phyloP scores from a whole-genome alignment of 2,888 invertebrate species.

The Fragum sueziense region DNA sequence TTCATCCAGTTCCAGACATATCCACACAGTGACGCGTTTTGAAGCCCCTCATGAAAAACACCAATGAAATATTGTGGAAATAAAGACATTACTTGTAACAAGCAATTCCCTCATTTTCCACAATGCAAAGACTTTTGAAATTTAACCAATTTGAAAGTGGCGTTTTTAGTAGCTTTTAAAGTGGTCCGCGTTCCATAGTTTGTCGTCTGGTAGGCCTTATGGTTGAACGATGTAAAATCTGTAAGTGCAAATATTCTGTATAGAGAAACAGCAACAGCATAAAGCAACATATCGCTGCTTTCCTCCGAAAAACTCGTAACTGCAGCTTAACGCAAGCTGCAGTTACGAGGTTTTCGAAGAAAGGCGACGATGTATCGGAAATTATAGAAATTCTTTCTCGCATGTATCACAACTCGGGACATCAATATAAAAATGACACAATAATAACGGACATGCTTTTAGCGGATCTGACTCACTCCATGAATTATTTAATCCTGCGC shows the following conservation, averaged over 20 bases:
- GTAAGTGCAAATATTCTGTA: no score
- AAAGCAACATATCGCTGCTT: no score
- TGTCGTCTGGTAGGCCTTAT: not conserved
- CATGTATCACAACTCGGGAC: not conserved
- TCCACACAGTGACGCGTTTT: no score
- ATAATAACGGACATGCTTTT: slow-evolving; percentile 23
- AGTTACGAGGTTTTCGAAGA: no score
- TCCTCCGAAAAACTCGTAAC: no score
- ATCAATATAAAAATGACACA: slow-evolving; percentile 4
- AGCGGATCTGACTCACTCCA: slow-evolving; percentile 17
- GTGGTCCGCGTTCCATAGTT: not conserved
- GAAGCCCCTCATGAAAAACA: no score
- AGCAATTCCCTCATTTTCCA: not conserved
- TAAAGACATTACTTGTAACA: not conserved
- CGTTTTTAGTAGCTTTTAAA: no score
- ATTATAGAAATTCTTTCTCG: not conserved
- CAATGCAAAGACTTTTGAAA: not conserved
- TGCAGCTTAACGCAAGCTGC: no score
- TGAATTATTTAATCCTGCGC: slow-evolving; percentile 17
- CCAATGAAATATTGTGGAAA: not conserved
- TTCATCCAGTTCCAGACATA: no score
- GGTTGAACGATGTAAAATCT: no score
- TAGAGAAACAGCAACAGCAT: no score
- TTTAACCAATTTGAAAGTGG: not conserved
- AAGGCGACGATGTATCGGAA: no score